Conservation (phyloP, 2,888 invertebrate genomes). For the Abrostola triplasia region DNA sequence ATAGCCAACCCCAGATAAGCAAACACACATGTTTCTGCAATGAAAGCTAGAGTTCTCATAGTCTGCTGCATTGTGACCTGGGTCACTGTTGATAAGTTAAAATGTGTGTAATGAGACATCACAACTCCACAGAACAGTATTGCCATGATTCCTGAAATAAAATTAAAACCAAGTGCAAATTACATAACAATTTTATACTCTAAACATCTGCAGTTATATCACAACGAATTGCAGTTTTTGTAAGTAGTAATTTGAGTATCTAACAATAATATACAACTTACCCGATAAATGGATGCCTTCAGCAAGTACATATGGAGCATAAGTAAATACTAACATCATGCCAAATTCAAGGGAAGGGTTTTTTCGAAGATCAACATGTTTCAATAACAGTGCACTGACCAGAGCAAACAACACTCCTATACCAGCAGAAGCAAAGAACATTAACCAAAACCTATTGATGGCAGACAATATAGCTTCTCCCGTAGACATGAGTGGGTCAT, state of each 20-base stretch:
- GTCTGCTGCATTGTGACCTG: slow-evolving; percentile 99
- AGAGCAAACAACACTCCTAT: slow-evolving; percentile 98
- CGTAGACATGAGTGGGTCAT: slow-evolving; percentile 89
- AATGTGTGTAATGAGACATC: slow-evolving; percentile 99
- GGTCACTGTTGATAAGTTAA: slow-evolving; percentile 98
- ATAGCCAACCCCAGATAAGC: slow-evolving; percentile 98
- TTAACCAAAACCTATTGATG: slow-evolving; percentile 96
- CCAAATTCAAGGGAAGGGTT: slow-evolving; percentile 99
- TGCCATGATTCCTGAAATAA: slow-evolving; percentile 97
- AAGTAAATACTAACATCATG: slow-evolving; percentile 99
- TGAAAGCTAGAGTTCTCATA: slow-evolving; percentile 98
- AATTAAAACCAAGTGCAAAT: neutral
- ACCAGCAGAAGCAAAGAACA: slow-evolving; percentile 99
- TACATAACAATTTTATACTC: neutral
- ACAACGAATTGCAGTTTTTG: too few species aligned
- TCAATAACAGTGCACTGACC: slow-evolving; percentile 96
- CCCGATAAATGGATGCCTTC: slow-evolving; percentile 98
- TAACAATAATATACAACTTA: slow-evolving; percentile 65
- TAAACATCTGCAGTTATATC: too few species aligned
- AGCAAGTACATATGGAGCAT: slow-evolving; percentile 99
- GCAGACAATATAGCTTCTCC: slow-evolving; percentile 96
- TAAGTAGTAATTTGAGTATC: too few species aligned
- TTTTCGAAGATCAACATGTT: slow-evolving; percentile 98
- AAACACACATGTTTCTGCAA: slow-evolving; percentile 99
- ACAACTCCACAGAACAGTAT: slow-evolving; percentile 99